Conservation (phyloP, 2,797 vertebrate species). For the Clamator glandarius region DNA sequence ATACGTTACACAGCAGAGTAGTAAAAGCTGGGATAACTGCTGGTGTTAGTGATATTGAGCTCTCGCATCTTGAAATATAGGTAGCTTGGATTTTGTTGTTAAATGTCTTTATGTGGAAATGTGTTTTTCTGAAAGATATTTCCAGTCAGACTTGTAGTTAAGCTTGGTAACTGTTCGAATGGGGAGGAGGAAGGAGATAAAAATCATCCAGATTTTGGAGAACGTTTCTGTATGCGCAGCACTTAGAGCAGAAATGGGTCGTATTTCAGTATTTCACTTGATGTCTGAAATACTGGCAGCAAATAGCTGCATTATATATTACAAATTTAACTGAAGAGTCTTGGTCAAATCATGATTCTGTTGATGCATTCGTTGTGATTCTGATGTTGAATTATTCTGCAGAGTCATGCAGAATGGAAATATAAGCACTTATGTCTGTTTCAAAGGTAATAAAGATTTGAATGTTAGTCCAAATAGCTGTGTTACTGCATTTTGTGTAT, state of each 20-base stretch:
- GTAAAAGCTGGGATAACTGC: neutral
- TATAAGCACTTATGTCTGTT: neutral
- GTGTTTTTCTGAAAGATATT: neutral
- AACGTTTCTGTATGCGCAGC: accelerated
- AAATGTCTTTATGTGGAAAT: neutral
- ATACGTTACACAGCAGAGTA: neutral
- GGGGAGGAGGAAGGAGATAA: too few relatives aligned
- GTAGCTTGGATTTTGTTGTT: neutral
- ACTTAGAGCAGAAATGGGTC: neutral
- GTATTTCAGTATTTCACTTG: neutral
- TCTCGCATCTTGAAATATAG: neutral
- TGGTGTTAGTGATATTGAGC: neutral
- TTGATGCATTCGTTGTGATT: neutral
- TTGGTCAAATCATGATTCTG: neutral
- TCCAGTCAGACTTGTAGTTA: neutral
- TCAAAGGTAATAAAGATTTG: neutral
- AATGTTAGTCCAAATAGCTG: neutral
- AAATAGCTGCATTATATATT: neutral
- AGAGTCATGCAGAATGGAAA: constrained; percentile 14
- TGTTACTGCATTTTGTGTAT: neutral
- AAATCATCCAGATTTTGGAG: neutral
- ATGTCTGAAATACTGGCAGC: neutral
- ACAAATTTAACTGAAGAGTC: neutral
- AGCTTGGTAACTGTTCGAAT: neutral
- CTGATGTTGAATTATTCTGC: constrained; percentile 5